phyloP scores from a whole-genome alignment of 2,888 invertebrate species.

The Cotesia congregata region DNA sequence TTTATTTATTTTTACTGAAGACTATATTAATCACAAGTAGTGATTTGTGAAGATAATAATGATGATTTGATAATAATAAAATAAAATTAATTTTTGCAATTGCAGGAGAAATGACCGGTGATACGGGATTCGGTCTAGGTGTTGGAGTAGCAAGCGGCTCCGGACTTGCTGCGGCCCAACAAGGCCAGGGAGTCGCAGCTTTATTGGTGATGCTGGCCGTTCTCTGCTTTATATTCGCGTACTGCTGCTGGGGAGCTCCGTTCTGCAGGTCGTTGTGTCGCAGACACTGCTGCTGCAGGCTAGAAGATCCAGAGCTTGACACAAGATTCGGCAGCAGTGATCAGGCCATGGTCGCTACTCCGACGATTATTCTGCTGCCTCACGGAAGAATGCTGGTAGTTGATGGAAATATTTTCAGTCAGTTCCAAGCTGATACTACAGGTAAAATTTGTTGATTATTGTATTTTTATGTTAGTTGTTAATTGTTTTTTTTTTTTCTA shows the following conservation, averaged over 20 bases:
- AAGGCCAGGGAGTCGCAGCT: conserved; percentile 72
- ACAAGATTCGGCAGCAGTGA: conserved; percentile 60
- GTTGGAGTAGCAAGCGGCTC: conserved; percentile 61
- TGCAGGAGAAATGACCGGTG: conserved; percentile 50
- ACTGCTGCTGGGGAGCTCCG: conserved; percentile 75
- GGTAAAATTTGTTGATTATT: conserved; percentile 50
- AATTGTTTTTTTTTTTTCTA: conserved; percentile 33
- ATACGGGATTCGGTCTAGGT: conserved; percentile 54
- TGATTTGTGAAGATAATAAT: background rate
- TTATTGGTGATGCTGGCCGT: conserved; percentile 74
- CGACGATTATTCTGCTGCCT: conserved; percentile 73
- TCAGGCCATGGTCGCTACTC: conserved; percentile 70
- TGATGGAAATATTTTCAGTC: conserved; percentile 72
- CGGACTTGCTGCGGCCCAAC: conserved; percentile 63
- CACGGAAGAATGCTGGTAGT: conserved; percentile 74
- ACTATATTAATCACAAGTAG: background rate
- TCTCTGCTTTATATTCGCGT: conserved; percentile 73
- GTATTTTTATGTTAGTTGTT: background rate
- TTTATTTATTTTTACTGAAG: background rate
- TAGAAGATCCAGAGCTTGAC: conserved; percentile 69
- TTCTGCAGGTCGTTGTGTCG: conserved; percentile 72
- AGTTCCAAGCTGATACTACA: conserved; percentile 69
- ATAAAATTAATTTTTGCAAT: conserved; percentile 6
- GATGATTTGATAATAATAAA: background rate
- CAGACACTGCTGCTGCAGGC: conserved; percentile 69